phyloP scores from a whole-genome alignment of 2,797 vertebrate genomes.

The Phalloptychus januarius region DNA sequence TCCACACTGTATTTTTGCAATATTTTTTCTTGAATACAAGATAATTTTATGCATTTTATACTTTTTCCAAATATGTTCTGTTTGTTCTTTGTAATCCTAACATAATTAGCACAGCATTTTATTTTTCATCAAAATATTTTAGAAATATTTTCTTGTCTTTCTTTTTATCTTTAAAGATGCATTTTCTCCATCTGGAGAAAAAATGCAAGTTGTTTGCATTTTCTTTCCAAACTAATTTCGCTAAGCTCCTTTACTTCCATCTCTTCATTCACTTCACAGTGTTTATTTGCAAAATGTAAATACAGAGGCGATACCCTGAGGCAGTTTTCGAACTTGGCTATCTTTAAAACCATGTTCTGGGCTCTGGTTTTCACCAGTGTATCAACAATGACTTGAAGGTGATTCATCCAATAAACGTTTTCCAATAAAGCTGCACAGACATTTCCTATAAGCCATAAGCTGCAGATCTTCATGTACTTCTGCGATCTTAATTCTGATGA shows the following conservation, averaged over 20 bases:
- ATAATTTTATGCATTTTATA: background rate
- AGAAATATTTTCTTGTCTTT: background rate
- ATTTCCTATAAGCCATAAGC: background rate
- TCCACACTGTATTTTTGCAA: background rate
- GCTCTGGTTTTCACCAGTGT: background rate
- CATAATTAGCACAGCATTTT: background rate
- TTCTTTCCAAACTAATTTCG: background rate
- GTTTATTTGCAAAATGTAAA: background rate
- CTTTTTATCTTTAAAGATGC: background rate
- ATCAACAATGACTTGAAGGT: background rate
- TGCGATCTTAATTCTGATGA: background rate
- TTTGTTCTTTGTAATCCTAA: background rate
- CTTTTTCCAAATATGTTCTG: background rate
- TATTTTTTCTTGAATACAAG: background rate
- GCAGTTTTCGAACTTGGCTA: background rate
- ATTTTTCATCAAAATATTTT: background rate
- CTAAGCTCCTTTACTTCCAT: background rate
- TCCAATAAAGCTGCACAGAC: too few relatives aligned
- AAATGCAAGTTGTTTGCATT: too few relatives aligned
- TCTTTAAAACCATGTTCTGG: background rate
- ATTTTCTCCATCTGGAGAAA: too few relatives aligned
- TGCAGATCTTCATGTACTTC: background rate
- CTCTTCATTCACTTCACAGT: background rate
- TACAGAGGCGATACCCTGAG: background rate
- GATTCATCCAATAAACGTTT: background rate